phyloP scores from a whole-genome alignment of 2,797 vertebrate species.

The Coregonus sp. region DNA sequence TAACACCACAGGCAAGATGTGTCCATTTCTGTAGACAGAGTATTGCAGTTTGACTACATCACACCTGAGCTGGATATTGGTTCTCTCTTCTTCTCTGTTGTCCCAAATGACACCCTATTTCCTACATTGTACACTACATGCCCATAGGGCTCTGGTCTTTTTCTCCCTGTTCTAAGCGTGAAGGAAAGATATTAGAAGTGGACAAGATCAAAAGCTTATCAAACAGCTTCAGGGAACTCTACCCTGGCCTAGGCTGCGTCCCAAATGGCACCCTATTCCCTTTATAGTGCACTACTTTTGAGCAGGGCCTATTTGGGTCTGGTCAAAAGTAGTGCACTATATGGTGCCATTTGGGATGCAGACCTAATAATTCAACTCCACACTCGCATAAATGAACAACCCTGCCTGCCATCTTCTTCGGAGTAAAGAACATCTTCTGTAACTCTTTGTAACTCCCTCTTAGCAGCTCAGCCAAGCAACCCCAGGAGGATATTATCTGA shows the following conservation, averaged over 20 bases:
- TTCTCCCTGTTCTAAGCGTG: slow-evolving; percentile 53
- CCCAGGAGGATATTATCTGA: not conserved
- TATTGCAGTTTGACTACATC: slow-evolving; percentile 60
- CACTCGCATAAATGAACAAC: not conserved
- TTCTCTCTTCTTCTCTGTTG: slow-evolving; percentile 49
- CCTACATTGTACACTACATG: too few species aligned
- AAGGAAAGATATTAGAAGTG: slow-evolving; percentile 43
- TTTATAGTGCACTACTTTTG: not conserved
- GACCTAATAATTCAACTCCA: not conserved
- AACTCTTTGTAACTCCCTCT: not conserved
- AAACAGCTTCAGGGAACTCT: slow-evolving; percentile 41
- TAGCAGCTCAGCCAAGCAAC: not conserved
- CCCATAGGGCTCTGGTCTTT: too few species aligned
- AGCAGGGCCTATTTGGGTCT: not conserved
- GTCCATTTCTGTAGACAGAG: slow-evolving; percentile 45
- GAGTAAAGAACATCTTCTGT: not conserved
- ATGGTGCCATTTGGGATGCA: not conserved
- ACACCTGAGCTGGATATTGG: slow-evolving; percentile 43
- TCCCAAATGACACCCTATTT: too few species aligned
- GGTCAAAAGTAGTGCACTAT: not conserved
- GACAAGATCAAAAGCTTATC: slow-evolving; percentile 52
- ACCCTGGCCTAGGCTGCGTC: not conserved
- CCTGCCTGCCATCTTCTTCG: not conserved
- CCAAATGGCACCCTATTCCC: not conserved
- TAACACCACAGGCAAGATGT: slow-evolving; percentile 28